Evolutionary conservation across 2,888 invertebrate genomes (phyloP), one percentile per base, ranked within the genome.

Genomic region (Netelia fuscicornis): DNA sequence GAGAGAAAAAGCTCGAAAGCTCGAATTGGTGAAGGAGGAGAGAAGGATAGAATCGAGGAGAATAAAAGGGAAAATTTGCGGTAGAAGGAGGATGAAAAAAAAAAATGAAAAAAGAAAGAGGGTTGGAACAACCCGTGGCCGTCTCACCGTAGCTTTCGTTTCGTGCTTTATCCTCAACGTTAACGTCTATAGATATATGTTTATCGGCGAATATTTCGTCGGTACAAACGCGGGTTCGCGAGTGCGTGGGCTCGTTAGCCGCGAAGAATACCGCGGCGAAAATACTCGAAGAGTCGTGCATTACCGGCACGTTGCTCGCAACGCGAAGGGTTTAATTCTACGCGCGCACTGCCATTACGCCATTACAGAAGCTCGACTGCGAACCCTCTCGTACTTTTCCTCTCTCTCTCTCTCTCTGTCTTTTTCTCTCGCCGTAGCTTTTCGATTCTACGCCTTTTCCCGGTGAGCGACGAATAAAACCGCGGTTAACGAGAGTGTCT

Each of bases 241-340:
- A 89, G 84, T 79, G 84, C 82, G 78, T 75, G 83, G 87, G 87
- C 90, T 90, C 88, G 90, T 90, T 90, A 88, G 86, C 78, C 80
- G 68, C 70, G 81, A 71, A 79, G 81, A 86, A 86, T 82, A 80
- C 58, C 71, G 70, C 23, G 11, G 65, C 6, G 17, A 23, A 62
- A 74, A 78, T 84, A 70, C 82, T 82, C 60, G 68, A 84, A 77
- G 84, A 77, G 75, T 74, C 52, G 79, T 79, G 76, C 68, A 72
- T 75, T 65, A 67, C 52, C 72, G 42, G 17, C 20, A 17, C 37
- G 76, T 54, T 17, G 37, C 54, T 54, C 52, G 37, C 17, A 54
- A 60, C 60, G 37, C 70, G 54, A 52, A 72, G 80, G 71, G 83
- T 88, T 88, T 90, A 86, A 89, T 90, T 89, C 84, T 84, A 84